Conservation (phyloP, 2,888 invertebrate genomes). For the Caenorhabditis parvicauda region DNA sequence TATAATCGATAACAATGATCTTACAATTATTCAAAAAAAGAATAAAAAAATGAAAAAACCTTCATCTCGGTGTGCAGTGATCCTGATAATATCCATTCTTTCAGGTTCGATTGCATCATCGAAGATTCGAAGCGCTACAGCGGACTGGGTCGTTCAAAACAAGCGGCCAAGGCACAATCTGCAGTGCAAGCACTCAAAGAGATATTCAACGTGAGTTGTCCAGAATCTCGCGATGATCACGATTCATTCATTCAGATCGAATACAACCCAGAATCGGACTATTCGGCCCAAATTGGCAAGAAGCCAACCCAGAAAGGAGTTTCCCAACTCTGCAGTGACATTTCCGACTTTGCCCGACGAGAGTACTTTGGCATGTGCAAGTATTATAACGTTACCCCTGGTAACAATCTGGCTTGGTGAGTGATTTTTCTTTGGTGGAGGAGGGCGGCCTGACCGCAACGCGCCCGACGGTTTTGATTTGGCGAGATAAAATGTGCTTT, state of each 20-base stretch:
- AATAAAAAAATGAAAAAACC: no score
- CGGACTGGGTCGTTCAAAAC: constrained; percentile 34
- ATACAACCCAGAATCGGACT: constrained; percentile 8
- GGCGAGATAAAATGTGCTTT: no score
- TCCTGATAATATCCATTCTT: constrained; percentile 3
- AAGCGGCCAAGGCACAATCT: constrained; percentile 36
- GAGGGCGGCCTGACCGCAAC: no score
- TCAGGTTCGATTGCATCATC: constrained; percentile 19
- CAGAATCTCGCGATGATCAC: no score
- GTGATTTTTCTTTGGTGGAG: no score
- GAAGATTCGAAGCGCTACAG: constrained; percentile 18
- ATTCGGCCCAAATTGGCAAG: constrained; percentile 7
- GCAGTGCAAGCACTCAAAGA: constrained; percentile 31
- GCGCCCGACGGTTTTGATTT: no score
- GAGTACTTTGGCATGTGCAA: constrained; percentile 20
- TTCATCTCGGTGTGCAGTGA: no score
- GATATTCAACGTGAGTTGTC: constrained; percentile 29
- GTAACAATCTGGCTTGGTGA: constrained; percentile 19
- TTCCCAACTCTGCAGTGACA: constrained; percentile 6
- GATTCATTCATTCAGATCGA: no score
- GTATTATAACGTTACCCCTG: constrained; percentile 5
- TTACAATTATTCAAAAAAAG: no score
- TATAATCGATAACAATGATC: no score
- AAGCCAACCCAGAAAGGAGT: background rate
- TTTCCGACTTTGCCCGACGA: constrained; percentile 19